Conservation (phyloP, 2,888 invertebrate genomes). For the Platypus cylindrus region DNA sequence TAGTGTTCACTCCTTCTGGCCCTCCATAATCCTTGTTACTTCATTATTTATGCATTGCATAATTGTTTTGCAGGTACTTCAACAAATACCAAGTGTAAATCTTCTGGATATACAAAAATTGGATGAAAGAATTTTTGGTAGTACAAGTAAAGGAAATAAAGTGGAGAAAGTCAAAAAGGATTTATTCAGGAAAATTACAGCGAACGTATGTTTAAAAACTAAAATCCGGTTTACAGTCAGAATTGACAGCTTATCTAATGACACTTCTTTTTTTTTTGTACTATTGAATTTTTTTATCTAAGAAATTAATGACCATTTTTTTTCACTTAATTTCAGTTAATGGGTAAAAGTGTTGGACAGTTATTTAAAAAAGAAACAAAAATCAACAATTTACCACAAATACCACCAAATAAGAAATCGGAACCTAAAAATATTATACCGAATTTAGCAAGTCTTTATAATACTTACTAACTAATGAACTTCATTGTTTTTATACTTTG, state of each 20-base stretch:
- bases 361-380: slow-evolving; percentile 78
- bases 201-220: slow-evolving; percentile 50
- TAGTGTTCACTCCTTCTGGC: too few relatives aligned
- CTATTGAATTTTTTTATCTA: not conserved
- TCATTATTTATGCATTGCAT: not conserved
- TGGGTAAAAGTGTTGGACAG: slow-evolving; percentile 76
- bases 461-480: slow-evolving; percentile 17
- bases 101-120: slow-evolving; percentile 68
- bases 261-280: not conserved
- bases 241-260: not conserved
- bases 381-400: slow-evolving; percentile 71
- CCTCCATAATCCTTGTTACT: slow-evolving; percentile 3
- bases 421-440: slow-evolving; percentile 29
- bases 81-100: slow-evolving; percentile 73
- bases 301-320: slow-evolving; percentile 1
- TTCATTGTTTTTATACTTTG: too few relatives aligned
- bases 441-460: slow-evolving; percentile 31
- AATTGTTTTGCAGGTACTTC: slow-evolving; percentile 42
- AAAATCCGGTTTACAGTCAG: not conserved
- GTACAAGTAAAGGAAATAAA: slow-evolving; percentile 58
- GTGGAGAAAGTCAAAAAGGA: slow-evolving; percentile 85
- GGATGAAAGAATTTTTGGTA: slow-evolving; percentile 66
- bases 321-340: slow-evolving; percentile 48
- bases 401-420: slow-evolving; percentile 38
- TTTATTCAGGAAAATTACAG: slow-evolving; percentile 77